phyloP scores from a whole-genome alignment of 2,797 vertebrate genomes.

The Cetoscarus ocellatus region DNA sequence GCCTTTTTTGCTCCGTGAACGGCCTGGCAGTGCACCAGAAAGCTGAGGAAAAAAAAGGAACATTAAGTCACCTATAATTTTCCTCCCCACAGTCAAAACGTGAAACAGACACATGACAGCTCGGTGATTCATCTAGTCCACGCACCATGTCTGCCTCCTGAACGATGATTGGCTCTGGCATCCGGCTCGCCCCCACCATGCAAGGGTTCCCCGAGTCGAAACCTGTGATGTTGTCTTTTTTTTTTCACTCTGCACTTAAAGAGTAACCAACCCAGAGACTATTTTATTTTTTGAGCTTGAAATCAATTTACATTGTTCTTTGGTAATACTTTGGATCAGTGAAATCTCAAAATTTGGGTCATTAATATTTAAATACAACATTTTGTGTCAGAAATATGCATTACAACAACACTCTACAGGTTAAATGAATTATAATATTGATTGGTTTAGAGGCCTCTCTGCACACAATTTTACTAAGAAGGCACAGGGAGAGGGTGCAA shows the following conservation, averaged over 20 bases:
- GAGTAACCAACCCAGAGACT: too few species aligned
- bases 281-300: too few species aligned
- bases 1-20: constrained; percentile 73
- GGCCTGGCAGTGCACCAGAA: constrained; percentile 70
- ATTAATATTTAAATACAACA: too few species aligned
- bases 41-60: constrained; percentile 57
- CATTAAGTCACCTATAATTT: constrained; percentile 83
- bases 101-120: constrained; percentile 79
- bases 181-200: constrained; percentile 45
- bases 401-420: too few species aligned
- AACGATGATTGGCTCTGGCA: constrained; percentile 77
- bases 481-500: too few species aligned
- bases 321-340: too few species aligned
- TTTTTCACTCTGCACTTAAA: constrained; percentile 33
- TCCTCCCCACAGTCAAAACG: constrained; percentile 70
- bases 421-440: too few species aligned
- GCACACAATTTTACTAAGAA: too few species aligned
- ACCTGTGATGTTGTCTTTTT: constrained; percentile 63
- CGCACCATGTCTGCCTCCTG: constrained; percentile 58
- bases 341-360: too few species aligned
- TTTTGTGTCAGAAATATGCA: too few species aligned
- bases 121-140: constrained; percentile 77
- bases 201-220: constrained; percentile 47
- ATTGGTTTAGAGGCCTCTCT: too few species aligned
- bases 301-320: too few species aligned